These are phyloP conservation scores for Notodonta ziczac DNA, from an alignment of 2,888 invertebrate species.

Conservation along the genomic window DNA sequence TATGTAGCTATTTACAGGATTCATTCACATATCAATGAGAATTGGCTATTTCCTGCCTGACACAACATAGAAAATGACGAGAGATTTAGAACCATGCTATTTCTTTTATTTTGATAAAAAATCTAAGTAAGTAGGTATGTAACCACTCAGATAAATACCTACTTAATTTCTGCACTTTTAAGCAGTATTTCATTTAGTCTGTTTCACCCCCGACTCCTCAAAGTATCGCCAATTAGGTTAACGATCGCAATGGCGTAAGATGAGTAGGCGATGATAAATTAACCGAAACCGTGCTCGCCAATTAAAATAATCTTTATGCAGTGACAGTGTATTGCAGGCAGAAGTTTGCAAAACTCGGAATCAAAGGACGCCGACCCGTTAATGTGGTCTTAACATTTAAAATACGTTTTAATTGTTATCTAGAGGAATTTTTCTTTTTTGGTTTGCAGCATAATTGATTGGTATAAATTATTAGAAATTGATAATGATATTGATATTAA, in stretches of 20 bases:
- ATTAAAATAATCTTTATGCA: slow-evolving; percentile 42
- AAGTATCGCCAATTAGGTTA: slow-evolving; percentile 31
- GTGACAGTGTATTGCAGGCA: slow-evolving; percentile 4
- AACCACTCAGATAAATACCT: too few relatives aligned
- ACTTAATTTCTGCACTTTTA: not conserved
- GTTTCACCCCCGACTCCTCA: slow-evolving; percentile 1
- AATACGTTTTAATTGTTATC: slow-evolving; percentile 9
- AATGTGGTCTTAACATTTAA: too few relatives aligned
- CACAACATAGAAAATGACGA: too few relatives aligned
- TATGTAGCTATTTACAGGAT: too few relatives aligned
- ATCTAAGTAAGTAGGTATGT: too few relatives aligned
- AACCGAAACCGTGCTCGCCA: slow-evolving; percentile 33
- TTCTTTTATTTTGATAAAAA: too few relatives aligned
- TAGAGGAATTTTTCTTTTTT: not conserved
- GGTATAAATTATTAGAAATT: too few relatives aligned
- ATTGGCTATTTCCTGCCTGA: too few relatives aligned
- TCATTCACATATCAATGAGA: too few relatives aligned
- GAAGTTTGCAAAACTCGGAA: not conserved
- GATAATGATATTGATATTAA: too few relatives aligned
- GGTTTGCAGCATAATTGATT: not conserved
- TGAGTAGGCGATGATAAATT: slow-evolving; percentile 53
- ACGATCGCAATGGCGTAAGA: slow-evolving; percentile 21
- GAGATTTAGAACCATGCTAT: too few relatives aligned
- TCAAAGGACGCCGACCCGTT: slow-evolving; percentile 6
- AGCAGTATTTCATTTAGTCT: not conserved